These are phyloP conservation scores for Hanleya hanleyi DNA, from an alignment of 2,888 invertebrate species.

Conservation along the genomic window DNA sequence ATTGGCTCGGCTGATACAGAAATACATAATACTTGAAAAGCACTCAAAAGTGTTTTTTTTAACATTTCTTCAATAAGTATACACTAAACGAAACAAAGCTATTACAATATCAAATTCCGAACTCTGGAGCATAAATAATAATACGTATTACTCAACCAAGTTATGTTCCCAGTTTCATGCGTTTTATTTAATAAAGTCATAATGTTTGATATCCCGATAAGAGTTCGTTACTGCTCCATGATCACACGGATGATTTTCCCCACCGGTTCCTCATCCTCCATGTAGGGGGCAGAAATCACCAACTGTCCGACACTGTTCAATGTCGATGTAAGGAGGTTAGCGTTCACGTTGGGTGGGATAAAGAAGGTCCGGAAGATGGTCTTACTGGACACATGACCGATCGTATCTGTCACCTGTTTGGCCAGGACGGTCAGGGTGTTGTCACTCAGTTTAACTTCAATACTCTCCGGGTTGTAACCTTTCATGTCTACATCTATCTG, in stretches of 20 bases:
- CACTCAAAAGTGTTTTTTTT: too few relatives aligned
- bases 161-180: too few relatives aligned
- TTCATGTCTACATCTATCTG: background rate
- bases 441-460: background rate
- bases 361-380: background rate
- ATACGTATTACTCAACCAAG: too few relatives aligned
- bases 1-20: too few relatives aligned
- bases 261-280: background rate
- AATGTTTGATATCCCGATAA: too few relatives aligned
- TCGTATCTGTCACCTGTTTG: background rate
- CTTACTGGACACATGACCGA: background rate
- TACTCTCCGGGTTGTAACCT: background rate
- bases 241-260: background rate
- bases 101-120: too few relatives aligned
- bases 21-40: too few relatives aligned
- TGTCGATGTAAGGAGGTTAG: background rate
- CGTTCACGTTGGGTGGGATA: background rate
- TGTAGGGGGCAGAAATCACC: background rate
- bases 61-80: too few relatives aligned
- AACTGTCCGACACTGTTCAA: background rate
- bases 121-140: too few relatives aligned
- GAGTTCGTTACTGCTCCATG: too few relatives aligned
- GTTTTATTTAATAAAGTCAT: too few relatives aligned
- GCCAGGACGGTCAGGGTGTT: background rate
- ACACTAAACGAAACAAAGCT: too few relatives aligned